Evolutionary conservation across 2,797 vertebrate species (phyloP).

Genomic region (Cetoscarus ocellatus): DNA sequence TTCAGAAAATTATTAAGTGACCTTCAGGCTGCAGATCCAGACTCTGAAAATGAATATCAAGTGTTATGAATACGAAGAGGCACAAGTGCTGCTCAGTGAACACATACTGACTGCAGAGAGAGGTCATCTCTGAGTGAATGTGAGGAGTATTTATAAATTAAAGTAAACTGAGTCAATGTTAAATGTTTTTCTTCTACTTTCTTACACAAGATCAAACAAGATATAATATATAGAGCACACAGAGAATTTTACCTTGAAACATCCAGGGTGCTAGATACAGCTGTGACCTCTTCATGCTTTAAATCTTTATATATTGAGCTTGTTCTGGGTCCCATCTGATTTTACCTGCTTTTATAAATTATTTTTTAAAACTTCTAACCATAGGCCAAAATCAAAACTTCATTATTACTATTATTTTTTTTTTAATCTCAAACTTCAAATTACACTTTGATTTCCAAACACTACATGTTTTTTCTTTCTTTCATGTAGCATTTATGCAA

Average conservation of each 20-base stretch:
- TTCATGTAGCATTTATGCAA: no score
- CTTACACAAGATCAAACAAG: neutral
- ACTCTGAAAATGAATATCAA: slow-evolving; percentile 26
- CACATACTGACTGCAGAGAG: slow-evolving; percentile 22
- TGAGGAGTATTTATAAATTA: neutral
- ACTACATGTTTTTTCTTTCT: no score
- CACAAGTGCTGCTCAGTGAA: slow-evolving; percentile 10
- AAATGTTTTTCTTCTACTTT: neutral
- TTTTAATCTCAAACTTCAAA: no score
- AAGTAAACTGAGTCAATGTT: neutral
- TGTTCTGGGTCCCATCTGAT: no score
- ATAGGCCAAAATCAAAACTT: no score
- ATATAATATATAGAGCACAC: neutral
- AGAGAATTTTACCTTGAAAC: neutral
- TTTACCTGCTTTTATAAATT: no score
- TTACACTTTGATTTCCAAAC: no score
- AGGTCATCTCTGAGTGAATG: slow-evolving; percentile 8
- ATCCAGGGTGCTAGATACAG: no score
- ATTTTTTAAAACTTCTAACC: no score
- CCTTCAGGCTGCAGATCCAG: slow-evolving; percentile 7
- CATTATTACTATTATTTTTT: no score
- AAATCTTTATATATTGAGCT: no score
- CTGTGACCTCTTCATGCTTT: neutral
- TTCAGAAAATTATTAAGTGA: slow-evolving; percentile 85
- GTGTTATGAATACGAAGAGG: slow-evolving; percentile 12